Conservation (phyloP, 2,888 invertebrate genomes). For the Aphodius granarius region DNA sequence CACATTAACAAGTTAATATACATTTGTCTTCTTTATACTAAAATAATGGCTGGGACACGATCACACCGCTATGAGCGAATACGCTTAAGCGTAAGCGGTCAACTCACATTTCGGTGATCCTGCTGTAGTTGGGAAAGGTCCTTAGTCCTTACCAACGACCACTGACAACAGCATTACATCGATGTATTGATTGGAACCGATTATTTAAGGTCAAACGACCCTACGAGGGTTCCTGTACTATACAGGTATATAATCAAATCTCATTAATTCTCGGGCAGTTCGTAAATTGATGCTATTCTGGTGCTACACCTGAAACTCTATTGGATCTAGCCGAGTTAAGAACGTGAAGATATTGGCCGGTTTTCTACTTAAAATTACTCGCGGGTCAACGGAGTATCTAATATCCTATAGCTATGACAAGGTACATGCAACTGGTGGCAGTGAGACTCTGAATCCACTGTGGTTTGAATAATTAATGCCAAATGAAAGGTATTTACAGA, state of each 20-base stretch:
- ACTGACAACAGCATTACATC: neutral
- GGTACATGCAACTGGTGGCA: neutral
- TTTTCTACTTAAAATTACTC: neutral
- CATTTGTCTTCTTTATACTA: too few relatives aligned
- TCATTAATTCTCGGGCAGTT: neutral
- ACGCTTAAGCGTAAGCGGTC: too few relatives aligned
- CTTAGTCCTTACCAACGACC: too few relatives aligned
- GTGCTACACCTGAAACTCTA: neutral
- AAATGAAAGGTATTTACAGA: neutral
- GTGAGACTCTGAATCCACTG: neutral
- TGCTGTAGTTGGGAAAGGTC: too few relatives aligned
- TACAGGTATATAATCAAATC: neutral
- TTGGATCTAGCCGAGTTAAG: neutral
- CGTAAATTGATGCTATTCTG: neutral
- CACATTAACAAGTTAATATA: too few relatives aligned
- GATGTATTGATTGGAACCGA: neutral
- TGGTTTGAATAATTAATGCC: neutral
- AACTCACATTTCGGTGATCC: too few relatives aligned
- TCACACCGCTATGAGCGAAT: too few relatives aligned
- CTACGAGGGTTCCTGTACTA: neutral
- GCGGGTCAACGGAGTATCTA: neutral
- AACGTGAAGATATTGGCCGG: neutral
- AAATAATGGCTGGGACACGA: too few relatives aligned
- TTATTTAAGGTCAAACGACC: neutral
- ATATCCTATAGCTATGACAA: neutral